Conservation (phyloP, 2,888 invertebrate genomes). For the Pinctada fucata region DNA sequence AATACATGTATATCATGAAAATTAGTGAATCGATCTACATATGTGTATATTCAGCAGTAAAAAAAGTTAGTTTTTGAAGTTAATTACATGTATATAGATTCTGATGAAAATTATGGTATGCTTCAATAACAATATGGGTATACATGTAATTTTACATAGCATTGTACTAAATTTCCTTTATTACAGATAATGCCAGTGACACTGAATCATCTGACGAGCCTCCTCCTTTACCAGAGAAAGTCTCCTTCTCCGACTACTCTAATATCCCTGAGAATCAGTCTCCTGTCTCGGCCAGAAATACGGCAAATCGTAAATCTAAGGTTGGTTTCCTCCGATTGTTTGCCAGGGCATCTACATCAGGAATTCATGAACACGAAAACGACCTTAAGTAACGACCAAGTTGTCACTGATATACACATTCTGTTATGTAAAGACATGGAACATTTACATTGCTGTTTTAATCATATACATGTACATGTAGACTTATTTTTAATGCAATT, state of each 20-base stretch:
- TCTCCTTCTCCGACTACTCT: slow-evolving; percentile 27
- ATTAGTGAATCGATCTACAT: too few relatives aligned
- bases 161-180: too few relatives aligned
- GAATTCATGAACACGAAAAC: slow-evolving; percentile 13
- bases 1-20: too few relatives aligned
- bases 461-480: too few relatives aligned
- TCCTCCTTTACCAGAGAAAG: slow-evolving; percentile 32
- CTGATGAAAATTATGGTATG: too few relatives aligned
- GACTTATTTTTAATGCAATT: too few relatives aligned
- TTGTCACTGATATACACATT: neutral
- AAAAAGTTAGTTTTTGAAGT: too few relatives aligned
- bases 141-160: too few relatives aligned
- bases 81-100: too few relatives aligned
- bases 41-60: too few relatives aligned
- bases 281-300: slow-evolving; percentile 8
- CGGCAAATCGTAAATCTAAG: slow-evolving; percentile 36
- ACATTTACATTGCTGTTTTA: too few relatives aligned
- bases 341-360: slow-evolving; percentile 22
- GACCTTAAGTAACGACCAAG: neutral
- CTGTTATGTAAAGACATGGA: neutral
- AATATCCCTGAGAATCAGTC: slow-evolving; percentile 25
- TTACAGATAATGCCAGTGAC: slow-evolving; percentile 38
- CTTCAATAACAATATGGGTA: too few relatives aligned
- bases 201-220: slow-evolving; percentile 27
- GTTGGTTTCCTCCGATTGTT: slow-evolving; percentile 34